Percentiles rank a stretch among this genome's conserved stretches.
These are phyloP conservation scores for Petaurus breviceps DNA, from an alignment of 2,113 vertebrate species.

Conservation along the genomic window DNA sequence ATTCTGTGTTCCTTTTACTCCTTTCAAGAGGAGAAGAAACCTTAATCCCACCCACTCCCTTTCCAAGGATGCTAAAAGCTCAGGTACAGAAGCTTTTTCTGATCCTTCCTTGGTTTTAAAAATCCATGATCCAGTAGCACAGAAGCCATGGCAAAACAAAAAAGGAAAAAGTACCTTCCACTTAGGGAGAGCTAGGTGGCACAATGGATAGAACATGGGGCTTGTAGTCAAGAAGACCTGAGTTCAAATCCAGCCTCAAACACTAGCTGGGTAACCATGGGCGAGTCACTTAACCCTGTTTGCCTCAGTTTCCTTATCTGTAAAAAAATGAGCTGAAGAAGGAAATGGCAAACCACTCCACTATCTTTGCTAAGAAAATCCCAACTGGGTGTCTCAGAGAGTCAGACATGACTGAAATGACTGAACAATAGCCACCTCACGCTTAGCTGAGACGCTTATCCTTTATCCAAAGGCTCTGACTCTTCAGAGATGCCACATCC, in stretches of 20 bases:
- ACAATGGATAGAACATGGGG: neutral
- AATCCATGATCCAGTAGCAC: neutral
- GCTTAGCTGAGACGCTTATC: accelerated
- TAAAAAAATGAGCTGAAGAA: neutral
- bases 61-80: neutral
- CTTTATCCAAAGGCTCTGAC: neutral
- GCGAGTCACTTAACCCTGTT: neutral
- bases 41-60: neutral
- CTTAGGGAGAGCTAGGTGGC: neutral
- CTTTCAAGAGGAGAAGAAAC: neutral
- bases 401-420: neutral
- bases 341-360: neutral
- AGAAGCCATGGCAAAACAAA: neutral
- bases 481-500: neutral
- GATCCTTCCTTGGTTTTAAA: neutral
- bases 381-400: neutral
- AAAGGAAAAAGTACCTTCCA: neutral
- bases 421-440: neutral
- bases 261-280: neutral
- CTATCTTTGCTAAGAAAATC: neutral
- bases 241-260: neutral
- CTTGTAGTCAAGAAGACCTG: neutral
- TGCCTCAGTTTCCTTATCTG: neutral
- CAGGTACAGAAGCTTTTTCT: neutral
- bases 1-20: neutral